phyloP scores from a whole-genome alignment of 1,140 invertebrate species.

The Pachypeltis micranthus region DNA sequence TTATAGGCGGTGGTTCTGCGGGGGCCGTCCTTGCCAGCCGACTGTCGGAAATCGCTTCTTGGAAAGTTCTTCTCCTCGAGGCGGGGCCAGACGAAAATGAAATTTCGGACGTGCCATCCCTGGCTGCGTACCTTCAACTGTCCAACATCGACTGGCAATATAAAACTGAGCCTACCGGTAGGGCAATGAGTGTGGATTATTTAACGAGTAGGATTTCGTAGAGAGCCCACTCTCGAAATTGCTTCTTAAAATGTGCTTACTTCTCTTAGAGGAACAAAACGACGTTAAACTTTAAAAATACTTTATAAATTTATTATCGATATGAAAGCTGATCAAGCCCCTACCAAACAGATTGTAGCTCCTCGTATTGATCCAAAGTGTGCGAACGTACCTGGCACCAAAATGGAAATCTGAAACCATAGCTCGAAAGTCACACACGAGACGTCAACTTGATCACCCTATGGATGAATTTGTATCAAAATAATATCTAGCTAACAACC shows the following conservation, averaged over 20 bases:
- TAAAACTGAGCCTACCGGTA: constrained; percentile 73
- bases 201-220: neutral
- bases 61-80: constrained; percentile 78
- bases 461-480: too few species aligned
- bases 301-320: neutral
- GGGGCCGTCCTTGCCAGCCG: constrained; percentile 86
- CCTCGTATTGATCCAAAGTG: too few species aligned
- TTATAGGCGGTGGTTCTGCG: constrained; percentile 83
- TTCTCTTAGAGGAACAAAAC: too few species aligned
- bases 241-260: neutral
- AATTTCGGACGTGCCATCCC: constrained; percentile 74
- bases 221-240: neutral
- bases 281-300: too few species aligned
- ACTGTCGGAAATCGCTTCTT: constrained; percentile 60
- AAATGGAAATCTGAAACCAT: too few species aligned
- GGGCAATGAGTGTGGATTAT: neutral
- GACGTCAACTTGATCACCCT: too few species aligned
- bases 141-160: constrained; percentile 85
- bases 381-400: too few species aligned
- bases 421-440: too few species aligned
- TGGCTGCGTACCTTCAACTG: constrained; percentile 76
- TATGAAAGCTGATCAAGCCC: too few species aligned
- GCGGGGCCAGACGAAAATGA: constrained; percentile 87
- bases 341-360: too few species aligned
- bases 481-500: too few species aligned